A percentile compares a stretch with the other conserved stretches of the same genome.
Evolutionary conservation across 2,113 vertebrate species (phyloP).

Genomic region (Shinisaurus crocodilurus): DNA sequence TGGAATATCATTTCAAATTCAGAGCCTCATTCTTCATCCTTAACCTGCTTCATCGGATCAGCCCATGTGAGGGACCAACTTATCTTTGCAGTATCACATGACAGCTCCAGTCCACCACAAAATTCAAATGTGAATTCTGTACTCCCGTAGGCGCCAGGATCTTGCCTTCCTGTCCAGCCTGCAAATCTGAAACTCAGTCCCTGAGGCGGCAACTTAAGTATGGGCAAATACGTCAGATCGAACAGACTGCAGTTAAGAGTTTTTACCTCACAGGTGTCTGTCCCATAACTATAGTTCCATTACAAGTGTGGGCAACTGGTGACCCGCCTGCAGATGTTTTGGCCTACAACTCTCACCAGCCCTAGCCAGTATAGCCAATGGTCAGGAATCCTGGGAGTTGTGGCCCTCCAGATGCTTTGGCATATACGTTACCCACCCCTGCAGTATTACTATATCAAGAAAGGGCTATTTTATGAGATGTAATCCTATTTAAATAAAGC

Average conservation of each 20-base stretch:
- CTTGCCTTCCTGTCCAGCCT: neutral
- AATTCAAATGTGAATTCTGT: neutral
- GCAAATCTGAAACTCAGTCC: neutral
- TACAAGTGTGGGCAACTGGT: neutral
- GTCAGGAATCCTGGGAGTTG: too few species aligned
- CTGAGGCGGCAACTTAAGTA: neutral
- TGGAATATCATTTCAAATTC: slow-evolving; percentile 3
- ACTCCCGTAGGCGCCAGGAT: neutral
- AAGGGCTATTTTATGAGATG: too few species aligned
- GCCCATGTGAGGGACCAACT: neutral
- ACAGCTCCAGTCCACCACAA: neutral
- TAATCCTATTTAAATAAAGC: neutral
- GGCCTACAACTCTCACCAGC: too few species aligned
- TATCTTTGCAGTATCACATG: neutral
- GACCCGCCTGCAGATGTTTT: neutral
- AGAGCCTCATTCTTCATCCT: slow-evolving; percentile 5
- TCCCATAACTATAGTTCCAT: neutral
- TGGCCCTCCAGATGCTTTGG: too few species aligned
- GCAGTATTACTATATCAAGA: neutral
- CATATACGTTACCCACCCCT: too few species aligned
- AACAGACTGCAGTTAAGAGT: neutral
- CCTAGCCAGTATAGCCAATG: too few species aligned
- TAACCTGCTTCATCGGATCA: neutral
- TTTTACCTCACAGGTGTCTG: neutral
- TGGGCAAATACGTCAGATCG: neutral